A percentile compares a stretch with the other conserved stretches of the same genome.
Conservation (phyloP, 1,140 invertebrate species). For the Drosophila rufa region DNA sequence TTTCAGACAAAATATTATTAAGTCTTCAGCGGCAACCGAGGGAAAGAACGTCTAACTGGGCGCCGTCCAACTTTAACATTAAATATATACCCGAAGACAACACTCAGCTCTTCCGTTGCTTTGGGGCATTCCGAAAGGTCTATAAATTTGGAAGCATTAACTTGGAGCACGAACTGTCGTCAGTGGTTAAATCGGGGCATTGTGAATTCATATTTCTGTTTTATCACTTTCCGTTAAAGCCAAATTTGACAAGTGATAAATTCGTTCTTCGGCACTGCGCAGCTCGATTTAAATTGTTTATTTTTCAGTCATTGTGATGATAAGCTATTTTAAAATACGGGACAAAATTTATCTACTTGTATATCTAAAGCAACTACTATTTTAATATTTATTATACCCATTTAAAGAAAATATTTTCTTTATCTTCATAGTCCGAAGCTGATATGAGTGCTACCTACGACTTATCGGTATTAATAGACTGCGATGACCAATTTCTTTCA, state of each 20-base stretch:
- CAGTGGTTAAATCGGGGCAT: slow-evolving; percentile 40
- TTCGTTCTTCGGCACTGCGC: slow-evolving; percentile 20
- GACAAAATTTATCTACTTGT: neutral
- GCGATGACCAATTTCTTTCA: slow-evolving; percentile 16
- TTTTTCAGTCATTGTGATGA: neutral
- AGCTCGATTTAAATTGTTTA: slow-evolving; percentile 6
- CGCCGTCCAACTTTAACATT: slow-evolving; percentile 14
- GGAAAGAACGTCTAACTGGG: slow-evolving; percentile 34
- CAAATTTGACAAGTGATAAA: slow-evolving; percentile 56
- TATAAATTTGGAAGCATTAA: slow-evolving; percentile 64
- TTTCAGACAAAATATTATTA: neutral
- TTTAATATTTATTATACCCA: neutral
- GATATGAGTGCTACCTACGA: slow-evolving; percentile 4
- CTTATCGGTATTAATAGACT: slow-evolving; percentile 27
- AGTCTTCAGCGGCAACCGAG: neutral
- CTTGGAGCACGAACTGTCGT: slow-evolving; percentile 47
- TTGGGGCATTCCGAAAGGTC: slow-evolving; percentile 4
- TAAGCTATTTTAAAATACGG: neutral
- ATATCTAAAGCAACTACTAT: neutral
- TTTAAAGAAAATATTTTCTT: neutral
- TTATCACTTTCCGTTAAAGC: slow-evolving; percentile 49
- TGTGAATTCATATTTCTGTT: slow-evolving; percentile 47
- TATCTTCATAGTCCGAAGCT: neutral
- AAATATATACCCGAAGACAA: slow-evolving; percentile 27
- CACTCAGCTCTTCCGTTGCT: neutral